Conservation (phyloP, 2,797 vertebrate genomes). For the Helicolenus hilgendorfi region DNA sequence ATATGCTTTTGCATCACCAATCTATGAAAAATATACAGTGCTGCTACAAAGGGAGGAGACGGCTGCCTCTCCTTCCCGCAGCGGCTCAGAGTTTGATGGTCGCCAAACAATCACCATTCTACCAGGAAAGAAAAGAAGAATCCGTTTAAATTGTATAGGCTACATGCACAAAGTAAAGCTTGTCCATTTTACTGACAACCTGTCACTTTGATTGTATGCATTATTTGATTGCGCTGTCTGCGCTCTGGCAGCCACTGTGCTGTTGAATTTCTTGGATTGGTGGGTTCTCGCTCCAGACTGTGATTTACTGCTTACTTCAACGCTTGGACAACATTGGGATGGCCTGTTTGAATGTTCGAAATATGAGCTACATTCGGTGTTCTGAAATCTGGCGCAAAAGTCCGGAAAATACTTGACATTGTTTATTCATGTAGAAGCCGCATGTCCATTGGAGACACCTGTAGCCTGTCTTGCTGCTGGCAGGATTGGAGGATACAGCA, state of each 20-base stretch:
- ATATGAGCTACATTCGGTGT: too few species aligned
- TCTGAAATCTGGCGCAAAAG: too few species aligned
- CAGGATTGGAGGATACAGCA: too few species aligned
- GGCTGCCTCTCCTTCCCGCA: background rate
- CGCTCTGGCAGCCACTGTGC: background rate
- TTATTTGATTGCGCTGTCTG: background rate
- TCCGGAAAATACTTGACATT: too few species aligned
- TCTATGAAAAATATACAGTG: background rate
- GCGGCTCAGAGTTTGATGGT: background rate
- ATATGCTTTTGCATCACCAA: background rate
- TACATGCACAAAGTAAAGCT: background rate
- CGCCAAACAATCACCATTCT: background rate
- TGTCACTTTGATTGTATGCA: too few species aligned
- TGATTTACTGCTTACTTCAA: background rate
- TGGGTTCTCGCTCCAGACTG: background rate
- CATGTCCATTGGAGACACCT: too few species aligned
- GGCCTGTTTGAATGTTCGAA: background rate
- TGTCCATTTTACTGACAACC: background rate
- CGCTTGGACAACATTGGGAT: background rate
- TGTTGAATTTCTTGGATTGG: background rate
- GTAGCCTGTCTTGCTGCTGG: too few species aligned
- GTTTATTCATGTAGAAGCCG: too few species aligned
- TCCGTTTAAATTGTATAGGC: background rate
- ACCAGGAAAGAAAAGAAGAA: background rate
- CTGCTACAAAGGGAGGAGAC: background rate